phyloP scores from a whole-genome alignment of 1,140 invertebrate genomes.

The Procambarus clarkii region DNA sequence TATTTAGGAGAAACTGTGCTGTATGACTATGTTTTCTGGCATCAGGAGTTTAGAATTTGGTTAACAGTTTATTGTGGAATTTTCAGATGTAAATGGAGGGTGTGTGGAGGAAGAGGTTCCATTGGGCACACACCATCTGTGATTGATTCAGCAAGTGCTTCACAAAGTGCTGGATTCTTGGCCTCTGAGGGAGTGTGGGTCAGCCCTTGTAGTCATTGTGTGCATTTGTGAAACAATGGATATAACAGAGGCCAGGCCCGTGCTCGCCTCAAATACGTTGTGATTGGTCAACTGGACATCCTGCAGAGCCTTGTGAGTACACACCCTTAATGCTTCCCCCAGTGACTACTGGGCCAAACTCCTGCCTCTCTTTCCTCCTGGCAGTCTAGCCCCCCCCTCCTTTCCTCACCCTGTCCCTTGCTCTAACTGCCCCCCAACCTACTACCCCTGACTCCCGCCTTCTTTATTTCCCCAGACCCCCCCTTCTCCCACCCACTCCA shows the following conservation, averaged over 20 bases:
- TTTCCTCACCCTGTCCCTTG: neutral
- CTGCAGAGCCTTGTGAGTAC: slow-evolving; percentile 53
- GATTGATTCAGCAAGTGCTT: neutral
- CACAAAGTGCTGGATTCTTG: neutral
- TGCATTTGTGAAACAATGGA: slow-evolving; percentile 35
- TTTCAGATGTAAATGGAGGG: slow-evolving; percentile 19
- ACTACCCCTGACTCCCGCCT: too few species aligned
- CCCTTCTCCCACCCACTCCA: neutral
- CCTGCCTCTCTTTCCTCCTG: neutral
- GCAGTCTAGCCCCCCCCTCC: too few species aligned
- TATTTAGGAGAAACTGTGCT: too few species aligned
- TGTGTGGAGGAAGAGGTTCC: neutral
- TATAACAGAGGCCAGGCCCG: slow-evolving; percentile 30
- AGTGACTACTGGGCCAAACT: neutral
- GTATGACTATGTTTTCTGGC: too few species aligned
- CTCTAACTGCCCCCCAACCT: neutral
- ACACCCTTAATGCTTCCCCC: neutral
- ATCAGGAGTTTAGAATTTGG: neutral
- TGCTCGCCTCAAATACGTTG: slow-evolving; percentile 19
- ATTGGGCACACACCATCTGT: neutral
- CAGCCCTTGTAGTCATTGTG: slow-evolving; percentile 24
- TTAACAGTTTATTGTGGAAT: neutral
- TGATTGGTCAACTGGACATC: slow-evolving; percentile 47
- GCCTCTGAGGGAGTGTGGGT: slow-evolving; percentile 30
- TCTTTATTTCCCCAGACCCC: neutral